phyloP scores from a whole-genome alignment of 2,797 vertebrate genomes.

The Anguilla anguilla region DNA sequence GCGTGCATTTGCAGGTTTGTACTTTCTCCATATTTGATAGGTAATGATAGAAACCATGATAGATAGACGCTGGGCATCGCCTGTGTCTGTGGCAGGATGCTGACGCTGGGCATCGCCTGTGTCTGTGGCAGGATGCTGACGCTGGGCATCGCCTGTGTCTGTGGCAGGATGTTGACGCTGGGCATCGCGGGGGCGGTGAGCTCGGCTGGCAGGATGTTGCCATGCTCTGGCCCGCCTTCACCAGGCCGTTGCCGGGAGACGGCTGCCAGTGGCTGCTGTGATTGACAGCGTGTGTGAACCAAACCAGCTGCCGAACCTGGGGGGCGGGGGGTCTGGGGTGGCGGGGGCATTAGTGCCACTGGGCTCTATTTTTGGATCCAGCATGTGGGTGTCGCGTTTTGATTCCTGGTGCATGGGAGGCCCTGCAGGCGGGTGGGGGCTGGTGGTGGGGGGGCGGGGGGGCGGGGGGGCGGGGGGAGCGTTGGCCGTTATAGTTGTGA shows the following conservation, averaged over 20 bases:
- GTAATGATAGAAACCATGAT: neutral
- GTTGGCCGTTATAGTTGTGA: neutral
- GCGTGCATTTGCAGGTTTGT: neutral
- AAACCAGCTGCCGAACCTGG: too few relatives aligned
- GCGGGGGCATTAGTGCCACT: neutral
- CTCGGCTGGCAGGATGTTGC: neutral
- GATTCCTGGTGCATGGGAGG: slow-evolving; percentile 15
- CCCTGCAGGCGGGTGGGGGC: neutral
- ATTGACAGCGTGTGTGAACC: too few relatives aligned
- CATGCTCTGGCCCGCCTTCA: neutral
- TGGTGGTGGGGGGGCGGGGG: neutral
- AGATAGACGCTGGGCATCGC: too few relatives aligned
- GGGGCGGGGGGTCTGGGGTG: too few relatives aligned
- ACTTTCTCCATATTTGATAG: neutral
- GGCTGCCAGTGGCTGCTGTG: neutral
- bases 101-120: too few relatives aligned
- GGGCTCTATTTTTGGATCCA: too few relatives aligned
- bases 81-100: too few relatives aligned
- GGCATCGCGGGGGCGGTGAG: neutral
- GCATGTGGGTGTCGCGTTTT: neutral
- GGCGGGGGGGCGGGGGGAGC: neutral
- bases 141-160: neutral
- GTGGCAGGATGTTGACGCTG: neutral
- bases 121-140: too few relatives aligned
- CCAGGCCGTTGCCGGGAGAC: neutral